A percentile compares a stretch with the other conserved stretches of the same genome.
Conservation (phyloP, 1,140 invertebrate genomes). For the Lanistes nyassanus region DNA sequence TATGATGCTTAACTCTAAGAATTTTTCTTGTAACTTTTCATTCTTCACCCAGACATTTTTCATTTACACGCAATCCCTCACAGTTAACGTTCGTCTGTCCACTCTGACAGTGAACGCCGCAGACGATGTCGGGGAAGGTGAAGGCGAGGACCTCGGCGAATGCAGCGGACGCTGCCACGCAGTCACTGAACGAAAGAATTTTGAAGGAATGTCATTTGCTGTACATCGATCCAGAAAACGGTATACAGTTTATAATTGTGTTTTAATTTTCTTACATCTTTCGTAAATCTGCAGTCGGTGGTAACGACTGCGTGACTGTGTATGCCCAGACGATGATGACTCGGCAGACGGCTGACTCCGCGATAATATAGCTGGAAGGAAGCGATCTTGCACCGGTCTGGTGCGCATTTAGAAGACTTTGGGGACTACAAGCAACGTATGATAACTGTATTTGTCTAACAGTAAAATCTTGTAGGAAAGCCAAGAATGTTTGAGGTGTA, state of each 20-base stretch:
- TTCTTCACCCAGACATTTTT: conserved; percentile 17
- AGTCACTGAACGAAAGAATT: conserved; percentile 71
- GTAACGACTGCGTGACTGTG: conserved; percentile 24
- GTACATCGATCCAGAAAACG: conserved; percentile 71
- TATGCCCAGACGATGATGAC: conserved; percentile 31
- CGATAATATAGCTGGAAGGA: conserved; percentile 22
- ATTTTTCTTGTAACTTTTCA: background rate
- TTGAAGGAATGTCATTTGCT: conserved; percentile 72
- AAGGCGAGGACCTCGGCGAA: conserved; percentile 67
- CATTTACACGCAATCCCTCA: conserved; percentile 6
- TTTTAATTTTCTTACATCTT: conserved; percentile 11
- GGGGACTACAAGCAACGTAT: too few species aligned
- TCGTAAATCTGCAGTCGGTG: conserved; percentile 16
- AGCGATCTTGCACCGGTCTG: conserved; percentile 16
- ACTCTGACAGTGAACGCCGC: conserved; percentile 44
- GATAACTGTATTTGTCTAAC: too few species aligned
- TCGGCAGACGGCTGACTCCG: conserved; percentile 30
- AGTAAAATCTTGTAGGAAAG: too few species aligned
- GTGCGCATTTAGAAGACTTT: background rate
- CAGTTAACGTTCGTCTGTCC: conserved; percentile 23
- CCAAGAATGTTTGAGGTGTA: too few species aligned
- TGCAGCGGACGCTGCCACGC: conserved; percentile 67
- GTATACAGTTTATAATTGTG: conserved; percentile 52
- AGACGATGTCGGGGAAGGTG: conserved; percentile 68
- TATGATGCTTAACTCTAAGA: background rate